Percentiles rank a stretch among this genome's conserved stretches.
phyloP scores from a whole-genome alignment of 2,888 invertebrate genomes.

The Coenonympha glycerion region DNA sequence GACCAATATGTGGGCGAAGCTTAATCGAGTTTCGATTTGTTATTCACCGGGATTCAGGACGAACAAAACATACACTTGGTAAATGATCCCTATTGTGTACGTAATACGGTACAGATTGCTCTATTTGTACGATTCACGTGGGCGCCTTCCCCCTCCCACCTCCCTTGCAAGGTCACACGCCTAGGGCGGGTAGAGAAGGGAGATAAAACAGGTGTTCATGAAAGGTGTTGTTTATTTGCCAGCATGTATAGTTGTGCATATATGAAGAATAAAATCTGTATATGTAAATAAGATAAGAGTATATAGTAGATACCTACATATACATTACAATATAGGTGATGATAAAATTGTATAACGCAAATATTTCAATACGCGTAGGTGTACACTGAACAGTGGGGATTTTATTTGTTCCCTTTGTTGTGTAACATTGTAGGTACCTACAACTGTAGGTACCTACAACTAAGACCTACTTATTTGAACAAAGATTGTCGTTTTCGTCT shows the following conservation, averaged over 20 bases:
- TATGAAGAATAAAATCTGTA: background rate
- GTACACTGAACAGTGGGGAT: background rate
- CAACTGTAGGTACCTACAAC: too few species aligned
- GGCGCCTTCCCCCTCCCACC: slow-evolving; percentile 29
- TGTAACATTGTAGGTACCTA: background rate
- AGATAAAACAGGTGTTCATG: slow-evolving; percentile 36
- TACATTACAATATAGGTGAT: background rate
- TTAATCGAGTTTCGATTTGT: slow-evolving; percentile 28
- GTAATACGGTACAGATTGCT: slow-evolving; percentile 22
- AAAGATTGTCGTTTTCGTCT: too few species aligned
- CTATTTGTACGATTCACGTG: slow-evolving; percentile 25
- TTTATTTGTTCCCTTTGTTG: background rate
- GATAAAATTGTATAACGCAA: background rate
- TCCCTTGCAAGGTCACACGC: slow-evolving; percentile 35
- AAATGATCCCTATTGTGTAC: slow-evolving; percentile 11
- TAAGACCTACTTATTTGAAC: too few species aligned
- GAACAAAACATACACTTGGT: background rate
- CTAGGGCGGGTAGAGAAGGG: slow-evolving; percentile 27
- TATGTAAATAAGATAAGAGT: slow-evolving; percentile 12
- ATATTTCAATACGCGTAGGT: background rate
- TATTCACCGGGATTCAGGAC: slow-evolving; percentile 27
- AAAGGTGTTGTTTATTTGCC: slow-evolving; percentile 25
- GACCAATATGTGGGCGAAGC: slow-evolving; percentile 15
- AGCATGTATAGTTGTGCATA: background rate
- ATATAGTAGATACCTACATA: too few species aligned